Base-by-base conservation (phyloP, 1,140 invertebrate genomes). In the Pseudomyrmex gracilis region DNA sequence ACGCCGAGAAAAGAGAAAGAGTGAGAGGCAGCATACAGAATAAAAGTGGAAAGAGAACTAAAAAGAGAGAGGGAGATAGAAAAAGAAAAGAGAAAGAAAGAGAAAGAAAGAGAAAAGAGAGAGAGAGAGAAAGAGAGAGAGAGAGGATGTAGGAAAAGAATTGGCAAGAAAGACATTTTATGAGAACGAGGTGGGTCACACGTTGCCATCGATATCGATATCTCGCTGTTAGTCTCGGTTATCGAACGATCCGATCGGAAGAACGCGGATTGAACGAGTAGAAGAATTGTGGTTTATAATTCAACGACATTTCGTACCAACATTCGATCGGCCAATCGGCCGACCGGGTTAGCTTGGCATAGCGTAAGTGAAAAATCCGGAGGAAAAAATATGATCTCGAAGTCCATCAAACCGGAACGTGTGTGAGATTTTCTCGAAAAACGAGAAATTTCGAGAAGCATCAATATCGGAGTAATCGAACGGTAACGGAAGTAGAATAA, bases 141-240 rank as follows among this genome's bases (percentile, higher is more conserved):
- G n/a, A 34, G 51, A 2, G 17, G 15, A 20, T 67, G 63, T 5
- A 55, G 43, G 58, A 47, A 34, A 2, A n/a, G 12, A 34, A 66
- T 73, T 73, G 12, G 85, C 53, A 22, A 61, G 58, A 83, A 76
- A 83, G 67, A 85, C 84, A 66, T 89, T 85, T 88, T 61, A 83
- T 68, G 68, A 58, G 67, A 63, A 84, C 55, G 66, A 55, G 71
- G 71, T 83, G 73, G 83, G 83, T 88, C 86, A 83, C 73, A 55
- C 73, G 67, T 77, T 55, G 67, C 51, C 83, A 83, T 88, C 77
- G 86, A 87, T 87, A 88, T 88, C 83, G 86, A 88, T 85, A 85
- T 85, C 73, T 63, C 55, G 68, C 12, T 22, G 58, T 76, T 53
- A 73, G 51, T 20, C 55, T 63, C 55, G 55, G 58, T 73, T 88